These are phyloP conservation scores for Heliconius charithonia DNA, from an alignment of 2,888 invertebrate species.

Conservation along the genomic window DNA sequence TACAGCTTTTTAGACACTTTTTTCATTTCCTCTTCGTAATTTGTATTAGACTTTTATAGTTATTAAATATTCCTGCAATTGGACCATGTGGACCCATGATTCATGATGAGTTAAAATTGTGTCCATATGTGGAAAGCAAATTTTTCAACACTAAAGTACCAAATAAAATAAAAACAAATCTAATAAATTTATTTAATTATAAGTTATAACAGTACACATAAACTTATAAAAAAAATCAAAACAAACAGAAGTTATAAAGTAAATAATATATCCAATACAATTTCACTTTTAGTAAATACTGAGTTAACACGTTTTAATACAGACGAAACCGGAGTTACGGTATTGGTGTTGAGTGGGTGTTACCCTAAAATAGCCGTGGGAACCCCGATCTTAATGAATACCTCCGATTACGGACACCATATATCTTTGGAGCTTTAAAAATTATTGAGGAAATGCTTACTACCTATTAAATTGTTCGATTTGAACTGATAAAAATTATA, in stretches of 20 bases:
- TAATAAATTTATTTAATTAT: no score
- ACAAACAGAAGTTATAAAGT: neutral
- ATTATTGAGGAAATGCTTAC: conserved; percentile 20
- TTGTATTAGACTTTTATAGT: no score
- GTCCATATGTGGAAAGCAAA: no score
- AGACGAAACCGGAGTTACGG: conserved; percentile 26
- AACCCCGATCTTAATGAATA: conserved; percentile 32
- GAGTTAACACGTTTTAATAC: conserved; percentile 37
- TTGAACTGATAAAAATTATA: conserved; percentile 15
- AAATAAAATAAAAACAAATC: no score
- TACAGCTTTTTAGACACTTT: neutral
- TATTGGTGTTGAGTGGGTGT: conserved; percentile 51
- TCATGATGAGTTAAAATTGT: no score
- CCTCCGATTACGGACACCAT: conserved; percentile 17
- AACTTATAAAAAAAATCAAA: neutral
- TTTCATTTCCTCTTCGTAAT: neutral
- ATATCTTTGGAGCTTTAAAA: conserved; percentile 8
- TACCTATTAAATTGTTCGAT: conserved; percentile 17
- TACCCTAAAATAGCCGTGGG: conserved; percentile 50
- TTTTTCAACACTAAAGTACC: no score
- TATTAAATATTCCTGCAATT: no score
- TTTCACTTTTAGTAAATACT: neutral
- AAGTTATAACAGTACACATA: no score
- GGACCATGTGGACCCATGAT: no score
- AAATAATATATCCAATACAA: neutral